Evolutionary conservation across 2,113 vertebrate species (phyloP), one percentile per base, ranked within the genome.

Genomic region (Bufo gargarizans): DNA sequence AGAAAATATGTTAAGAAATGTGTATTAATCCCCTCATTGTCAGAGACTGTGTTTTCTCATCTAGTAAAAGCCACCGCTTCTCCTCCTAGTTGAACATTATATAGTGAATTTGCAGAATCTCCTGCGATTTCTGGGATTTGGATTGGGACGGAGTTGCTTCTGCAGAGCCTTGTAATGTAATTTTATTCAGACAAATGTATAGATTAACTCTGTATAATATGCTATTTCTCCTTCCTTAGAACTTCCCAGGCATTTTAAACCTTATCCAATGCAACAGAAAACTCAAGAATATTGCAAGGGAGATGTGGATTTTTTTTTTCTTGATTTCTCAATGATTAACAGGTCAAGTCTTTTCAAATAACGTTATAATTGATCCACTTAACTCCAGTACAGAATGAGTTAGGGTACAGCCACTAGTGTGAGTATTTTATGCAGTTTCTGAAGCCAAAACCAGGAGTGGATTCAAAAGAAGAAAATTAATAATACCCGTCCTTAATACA

Each of bases 1-100:
- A 83, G 47, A 59, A 81, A 82, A 82, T 76, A 88, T 63, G 80
- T 83, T 76, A 83, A 84, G 71, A 88, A 84, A 89, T 78, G 72
- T n/a, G 74, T 65, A 84, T 84, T 89, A 84, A 89, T 89, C 81
- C 72, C 14, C 72, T 63, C 61, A 89, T 89, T 89, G 81, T 84
- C 69, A 58, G 22, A 17, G 72, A 77, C n/a, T 84, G 72, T 83
- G 82, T 88, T 43, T 81, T 63, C 71, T 86, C 80, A 83, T 88
- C 80, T 82, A 72, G 80, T 76, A 88, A 76, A 82, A 83, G 86
- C 67, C 83, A 50, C 72, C 58, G 55, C 86, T 82, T 88, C 86
- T 86, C 85, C 76, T 86, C 85, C 85, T 59, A 80, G 50, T 79
- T 33, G 59, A 65, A 86, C 56, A 63, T 88, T 71, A 84, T 55